Conservation (phyloP, 2,888 invertebrate species). For the Cephus pulcher region DNA sequence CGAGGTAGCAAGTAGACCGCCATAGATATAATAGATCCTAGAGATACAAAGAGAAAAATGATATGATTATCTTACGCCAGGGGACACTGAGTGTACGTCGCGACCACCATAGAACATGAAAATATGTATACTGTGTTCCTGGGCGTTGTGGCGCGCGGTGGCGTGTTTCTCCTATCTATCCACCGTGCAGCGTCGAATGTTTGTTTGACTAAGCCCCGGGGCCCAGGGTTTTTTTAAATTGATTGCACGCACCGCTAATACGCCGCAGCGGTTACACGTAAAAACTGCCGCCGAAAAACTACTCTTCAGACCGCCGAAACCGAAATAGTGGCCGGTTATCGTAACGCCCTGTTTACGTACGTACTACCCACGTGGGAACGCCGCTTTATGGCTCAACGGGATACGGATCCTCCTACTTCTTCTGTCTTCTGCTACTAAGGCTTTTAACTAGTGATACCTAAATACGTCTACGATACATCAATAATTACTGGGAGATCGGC, state of each 20-base stretch:
- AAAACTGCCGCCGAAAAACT: conserved; percentile 16
- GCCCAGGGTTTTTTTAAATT: conserved; percentile 37
- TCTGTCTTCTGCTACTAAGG: background rate
- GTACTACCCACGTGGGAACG: conserved; percentile 8
- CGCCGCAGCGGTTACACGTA: conserved; percentile 43
- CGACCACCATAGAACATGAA: background rate
- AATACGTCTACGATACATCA: background rate
- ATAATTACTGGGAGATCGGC: background rate
- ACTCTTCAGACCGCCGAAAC: conserved; percentile 7
- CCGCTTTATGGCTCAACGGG: background rate
- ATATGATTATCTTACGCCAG: conserved; percentile 27
- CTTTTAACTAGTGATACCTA: background rate
- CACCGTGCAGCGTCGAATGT: conserved; percentile 21
- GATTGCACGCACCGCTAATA: conserved; percentile 45
- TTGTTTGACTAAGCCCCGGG: conserved; percentile 38
- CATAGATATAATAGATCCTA: background rate
- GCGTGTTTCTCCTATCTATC: conserved; percentile 7
- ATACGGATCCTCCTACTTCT: background rate
- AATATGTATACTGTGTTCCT: background rate
- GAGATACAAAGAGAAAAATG: conserved; percentile 20
- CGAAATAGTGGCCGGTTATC: conserved; percentile 9
- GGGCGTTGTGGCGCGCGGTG: background rate
- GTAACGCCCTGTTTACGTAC: conserved; percentile 4
- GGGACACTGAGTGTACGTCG: conserved; percentile 9
- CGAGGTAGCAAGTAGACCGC: background rate